Conservation (phyloP, 2,888 invertebrate genomes). For the Poecilus cupreus region DNA sequence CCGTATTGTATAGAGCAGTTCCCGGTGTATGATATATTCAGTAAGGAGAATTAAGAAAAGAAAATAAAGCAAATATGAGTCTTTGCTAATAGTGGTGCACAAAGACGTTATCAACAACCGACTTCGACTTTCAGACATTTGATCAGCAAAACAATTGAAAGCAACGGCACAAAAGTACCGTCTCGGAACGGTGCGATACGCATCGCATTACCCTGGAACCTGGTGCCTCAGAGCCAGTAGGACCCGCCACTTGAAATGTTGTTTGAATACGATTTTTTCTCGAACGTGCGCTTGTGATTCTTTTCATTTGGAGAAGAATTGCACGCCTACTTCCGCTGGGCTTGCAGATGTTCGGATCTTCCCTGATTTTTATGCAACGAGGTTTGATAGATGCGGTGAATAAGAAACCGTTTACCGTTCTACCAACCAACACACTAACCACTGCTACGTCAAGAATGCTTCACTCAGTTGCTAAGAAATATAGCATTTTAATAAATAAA, state of each 20-base stretch:
- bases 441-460: background rate
- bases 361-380: conserved; percentile 57
- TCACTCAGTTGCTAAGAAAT: no score
- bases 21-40: no score
- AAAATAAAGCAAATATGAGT: background rate
- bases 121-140: conserved; percentile 8
- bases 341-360: conserved; percentile 55
- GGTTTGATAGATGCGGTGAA: conserved; percentile 23
- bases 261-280: conserved; percentile 34
- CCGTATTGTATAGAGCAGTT: no score
- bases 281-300: conserved; percentile 27
- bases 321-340: conserved; percentile 54
- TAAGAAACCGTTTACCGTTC: conserved; percentile 26
- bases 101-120: background rate
- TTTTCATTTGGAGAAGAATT: conserved; percentile 53
- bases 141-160: conserved; percentile 1
- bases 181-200: background rate
- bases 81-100: background rate
- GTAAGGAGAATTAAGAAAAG: no score
- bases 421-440: background rate
- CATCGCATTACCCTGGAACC: background rate
- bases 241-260: conserved; percentile 28
- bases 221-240: background rate
- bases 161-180: background rate
- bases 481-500: no score